Percentiles rank a stretch among this genome's conserved stretches.
phyloP scores from a whole-genome alignment of 2,113 vertebrate genomes.

The Periophthalmus modestus region DNA sequence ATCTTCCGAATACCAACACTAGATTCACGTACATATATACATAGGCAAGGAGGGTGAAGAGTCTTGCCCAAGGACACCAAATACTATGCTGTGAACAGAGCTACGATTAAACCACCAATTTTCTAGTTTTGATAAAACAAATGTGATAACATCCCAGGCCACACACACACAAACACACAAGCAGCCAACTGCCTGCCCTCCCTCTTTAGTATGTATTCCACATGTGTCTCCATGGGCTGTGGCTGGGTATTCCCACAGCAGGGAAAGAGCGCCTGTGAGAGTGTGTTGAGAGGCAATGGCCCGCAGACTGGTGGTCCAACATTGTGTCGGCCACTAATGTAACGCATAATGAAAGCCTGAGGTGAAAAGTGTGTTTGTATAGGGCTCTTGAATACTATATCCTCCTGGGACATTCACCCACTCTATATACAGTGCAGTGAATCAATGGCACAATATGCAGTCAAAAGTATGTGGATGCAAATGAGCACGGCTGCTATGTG shows the following conservation, averaged over 20 bases:
- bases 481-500: not conserved
- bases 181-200: too few relatives aligned
- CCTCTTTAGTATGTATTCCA: slow-evolving; percentile 14
- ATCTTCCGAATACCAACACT: too few relatives aligned
- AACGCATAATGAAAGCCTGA: slow-evolving; percentile 45
- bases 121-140: too few relatives aligned
- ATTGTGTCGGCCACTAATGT: slow-evolving; percentile 45
- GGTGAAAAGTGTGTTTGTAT: slow-evolving; percentile 25
- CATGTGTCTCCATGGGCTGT: slow-evolving; percentile 6
- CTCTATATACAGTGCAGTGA: slow-evolving; percentile 5
- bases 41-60: not conserved
- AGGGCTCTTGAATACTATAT: not conserved
- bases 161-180: too few relatives aligned
- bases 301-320: slow-evolving; percentile 28
- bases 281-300: slow-evolving; percentile 18
- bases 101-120: not conserved
- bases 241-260: slow-evolving; percentile 9
- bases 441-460: not conserved
- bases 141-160: too few relatives aligned
- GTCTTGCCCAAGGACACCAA: not conserved
- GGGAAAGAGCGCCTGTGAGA: slow-evolving; percentile 1
- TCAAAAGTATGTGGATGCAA: slow-evolving; percentile 10
- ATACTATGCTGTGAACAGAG: not conserved
- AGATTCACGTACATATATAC: not conserved
- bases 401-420: not conserved